phyloP scores from a whole-genome alignment of 1,140 invertebrate species.

The Hyles vespertilio region DNA sequence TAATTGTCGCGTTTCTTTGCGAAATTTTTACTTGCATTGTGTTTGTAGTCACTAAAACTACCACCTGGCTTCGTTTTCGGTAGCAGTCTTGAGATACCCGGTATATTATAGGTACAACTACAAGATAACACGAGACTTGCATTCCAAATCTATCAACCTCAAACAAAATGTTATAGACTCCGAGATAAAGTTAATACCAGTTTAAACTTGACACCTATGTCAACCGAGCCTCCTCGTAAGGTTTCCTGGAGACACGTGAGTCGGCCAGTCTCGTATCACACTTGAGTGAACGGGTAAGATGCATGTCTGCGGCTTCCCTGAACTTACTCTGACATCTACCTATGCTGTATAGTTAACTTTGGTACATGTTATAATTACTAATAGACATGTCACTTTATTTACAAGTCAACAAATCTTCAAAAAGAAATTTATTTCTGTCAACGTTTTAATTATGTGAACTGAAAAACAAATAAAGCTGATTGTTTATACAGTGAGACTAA shows the following conservation, averaged over 20 bases:
- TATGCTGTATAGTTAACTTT: no score
- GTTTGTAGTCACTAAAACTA: no score
- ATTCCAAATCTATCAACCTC: no score
- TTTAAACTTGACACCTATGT: constrained; percentile 29
- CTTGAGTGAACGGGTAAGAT: constrained; percentile 32
- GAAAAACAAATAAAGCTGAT: constrained; percentile 57
- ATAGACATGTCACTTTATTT: no score
- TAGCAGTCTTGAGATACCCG: no score
- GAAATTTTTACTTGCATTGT: no score
- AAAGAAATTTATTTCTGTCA: constrained; percentile 6
- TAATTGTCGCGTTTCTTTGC: no score
- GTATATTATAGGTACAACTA: no score
- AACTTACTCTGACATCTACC: not conserved
- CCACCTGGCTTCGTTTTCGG: no score
- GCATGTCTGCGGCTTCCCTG: constrained; percentile 34
- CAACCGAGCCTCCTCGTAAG: constrained; percentile 24
- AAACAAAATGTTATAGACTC: constrained; percentile 5
- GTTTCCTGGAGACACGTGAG: constrained; percentile 41
- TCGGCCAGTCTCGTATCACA: constrained; percentile 40
- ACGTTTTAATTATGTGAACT: constrained; percentile 37
- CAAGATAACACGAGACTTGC: no score
- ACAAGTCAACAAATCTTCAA: no score
- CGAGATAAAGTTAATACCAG: constrained; percentile 4
- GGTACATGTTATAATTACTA: no score
- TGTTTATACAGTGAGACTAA: constrained; percentile 53